Base-by-base conservation (phyloP, 2,113 vertebrate species). In the Petrocephalus zakoni region DNA sequence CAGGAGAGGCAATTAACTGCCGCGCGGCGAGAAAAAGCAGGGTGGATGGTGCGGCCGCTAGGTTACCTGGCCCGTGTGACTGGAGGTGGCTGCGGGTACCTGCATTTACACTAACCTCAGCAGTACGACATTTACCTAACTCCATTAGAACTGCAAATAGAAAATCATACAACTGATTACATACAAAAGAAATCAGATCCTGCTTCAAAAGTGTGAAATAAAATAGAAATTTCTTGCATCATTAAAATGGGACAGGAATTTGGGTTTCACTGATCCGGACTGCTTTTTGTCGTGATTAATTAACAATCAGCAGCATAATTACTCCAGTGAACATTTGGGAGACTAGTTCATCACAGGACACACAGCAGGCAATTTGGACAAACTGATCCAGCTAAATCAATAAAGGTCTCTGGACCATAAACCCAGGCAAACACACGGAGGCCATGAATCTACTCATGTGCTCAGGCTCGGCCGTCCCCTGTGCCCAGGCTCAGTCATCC, bases 1-100 rank as follows among this genome's bases (percentile, higher is more conserved):
- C 46, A 42, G 90, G 51, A 78, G 68, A 91, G 2, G 5, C 84
- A 90, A 92, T 91, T 92, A 91, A 1, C 4, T 37, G 89, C 84
- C 88, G 87, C 5, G 10, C 2, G 1, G 0, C 11, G 72, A 89
- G 61, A 75, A 55, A 37, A 9, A 0, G 37, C 21, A 52, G 6
- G 89, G 91, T 42, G 10, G 0, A 72, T 55, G 87, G 21, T 37
- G 10, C 10, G 10, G 8, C 5, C 9, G 21, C n/a, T 78, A 25
- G 4, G n/a, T 51, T n/a, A 29, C 34, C 29, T 8, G 1, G 58
- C 47, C 86, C 83, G 42, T 7, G 5, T 2, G 21, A 51, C 8
- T 42, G 51, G 47, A 61, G 17, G 6, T 37, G 5, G 46, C 37
- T n/a, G 29, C 3, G 61, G 52, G 13, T 37, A 42, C 72, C 13